Conservation (phyloP, 2,113 vertebrate species). For the Zosterops borbonicus region DNA sequence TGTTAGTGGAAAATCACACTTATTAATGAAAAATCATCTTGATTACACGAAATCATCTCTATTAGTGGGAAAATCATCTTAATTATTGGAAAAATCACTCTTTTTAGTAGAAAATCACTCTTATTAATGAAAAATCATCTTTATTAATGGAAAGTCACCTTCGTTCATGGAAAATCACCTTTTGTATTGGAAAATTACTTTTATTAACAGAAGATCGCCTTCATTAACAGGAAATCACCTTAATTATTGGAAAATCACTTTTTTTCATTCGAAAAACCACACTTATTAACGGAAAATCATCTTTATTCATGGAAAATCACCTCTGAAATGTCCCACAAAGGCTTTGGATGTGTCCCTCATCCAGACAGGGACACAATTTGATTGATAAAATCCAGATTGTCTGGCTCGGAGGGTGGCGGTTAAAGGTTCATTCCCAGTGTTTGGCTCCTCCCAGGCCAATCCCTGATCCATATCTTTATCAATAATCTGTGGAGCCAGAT, state of each 20-base stretch:
- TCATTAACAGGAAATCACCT: background rate
- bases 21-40: too few relatives aligned
- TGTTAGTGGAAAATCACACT: too few relatives aligned
- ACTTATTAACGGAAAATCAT: background rate
- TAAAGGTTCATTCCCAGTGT: background rate
- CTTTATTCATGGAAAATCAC: background rate
- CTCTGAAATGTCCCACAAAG: accelerated
- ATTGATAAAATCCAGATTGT: background rate
- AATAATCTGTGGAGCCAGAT: background rate
- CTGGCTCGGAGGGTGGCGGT: accelerated
- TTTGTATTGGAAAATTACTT: background rate
- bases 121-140: background rate
- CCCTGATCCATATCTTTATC: background rate
- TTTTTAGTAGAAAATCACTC: background rate
- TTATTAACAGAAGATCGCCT: background rate
- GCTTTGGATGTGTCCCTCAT: background rate
- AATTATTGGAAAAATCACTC: background rate
- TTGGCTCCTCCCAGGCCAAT: background rate
- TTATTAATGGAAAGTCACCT: background rate
- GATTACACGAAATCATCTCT: too few relatives aligned
- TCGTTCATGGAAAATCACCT: background rate
- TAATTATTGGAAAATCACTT: background rate
- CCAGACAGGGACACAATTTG: background rate
- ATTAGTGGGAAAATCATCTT: background rate
- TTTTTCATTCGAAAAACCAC: background rate